Evolutionary conservation across 2,888 invertebrate species (phyloP), one percentile per base, ranked within the genome.

Genomic region (Plebejus anna): DNA sequence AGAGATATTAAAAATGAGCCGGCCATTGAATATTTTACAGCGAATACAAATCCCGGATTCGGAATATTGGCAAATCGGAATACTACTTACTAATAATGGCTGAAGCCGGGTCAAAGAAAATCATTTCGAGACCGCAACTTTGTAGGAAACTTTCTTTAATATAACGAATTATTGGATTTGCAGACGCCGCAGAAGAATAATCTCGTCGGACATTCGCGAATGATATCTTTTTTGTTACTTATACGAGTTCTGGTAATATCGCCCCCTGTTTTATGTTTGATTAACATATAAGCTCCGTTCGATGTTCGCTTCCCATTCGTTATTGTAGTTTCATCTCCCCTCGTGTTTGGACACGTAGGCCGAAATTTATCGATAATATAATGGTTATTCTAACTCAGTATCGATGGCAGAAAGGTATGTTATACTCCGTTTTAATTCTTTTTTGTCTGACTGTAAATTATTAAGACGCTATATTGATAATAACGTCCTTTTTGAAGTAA

Each of bases 91-190:
- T 88, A 90, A 90, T 90, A 90, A 89, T 83, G 83, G 81, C 81
- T 78, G 80, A 80, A 83, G 85, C 82, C 84, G 87, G 87, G 86
- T 88, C 89, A 89, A 89, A 89, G 88, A 87, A 87, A 89, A 89
- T 90, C 85, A 90, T 89, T 88, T 85, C 85, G 84, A 86, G 86
- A 82, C 83, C 85, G 83, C 82, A 89, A 88, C 86, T 90, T 87
- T 82, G 86, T 82, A 82, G 83, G 85, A 87, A 91, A 90, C 83
- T 90, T 90, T 90, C 87, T 90, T 89, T 88, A 89, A 89, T 89
- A 89, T 89, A 89, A 90, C 89, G 89, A 91, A 91, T 91, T 90
- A 91, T 91, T 91, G 89, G 90, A 90, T 89, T 87, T 87, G 84
- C 84, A 86, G 87, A 87, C 86, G 86, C 84, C 86, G 85, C 83